Base-by-base conservation (phyloP, 2,797 vertebrate species). In the Girardinus metallicus region DNA sequence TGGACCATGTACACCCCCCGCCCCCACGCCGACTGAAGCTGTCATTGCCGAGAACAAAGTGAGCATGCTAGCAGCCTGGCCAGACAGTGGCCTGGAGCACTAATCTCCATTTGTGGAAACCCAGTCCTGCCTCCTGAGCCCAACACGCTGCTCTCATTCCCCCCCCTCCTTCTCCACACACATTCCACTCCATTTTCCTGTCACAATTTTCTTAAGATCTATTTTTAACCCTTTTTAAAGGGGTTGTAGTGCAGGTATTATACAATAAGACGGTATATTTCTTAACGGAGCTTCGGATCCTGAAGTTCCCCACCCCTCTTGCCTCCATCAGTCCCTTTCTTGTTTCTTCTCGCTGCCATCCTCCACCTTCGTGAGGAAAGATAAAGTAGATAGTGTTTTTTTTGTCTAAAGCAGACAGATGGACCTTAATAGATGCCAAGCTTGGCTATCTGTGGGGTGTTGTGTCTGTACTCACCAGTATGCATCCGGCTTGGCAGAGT, bases 361-460 rank as follows among this genome's bases (percentile, higher is more conserved):
- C 82, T 74, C 83, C 88, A 84, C 83, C 82, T 87, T 85, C 81
- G 57, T 82, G 83, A 51, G 78, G 79, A 83, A 84, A 84, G 87
- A 90, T 86, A 84, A 82, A 89, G 85, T 90, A 85, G 88, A 87
- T 85, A 72, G 81, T 91, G 85, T 93, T 91, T 93, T 55, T 51
- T 71, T 90, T 90, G 80, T 85, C 87, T 87, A 86, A 89, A 85
- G 81, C 83, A 87, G 92, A 92, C 95, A 96, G 95, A 95, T 96
- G 95, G 94, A 90, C 89, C 82, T 81, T 88, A 91, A 92, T 92
- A 86, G 86, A 87, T 80, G 93, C 94, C 94, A 94, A 93, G 92
- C 91, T 87, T 89, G 74, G 80, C 78, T 83, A 91, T 92, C 94
- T 89, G 88, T 86, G 74, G 94, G 93, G 93, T 90, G 92, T 92